Base-by-base conservation (phyloP, 1,140 invertebrate species). In the Sarcophaga peregrina region DNA sequence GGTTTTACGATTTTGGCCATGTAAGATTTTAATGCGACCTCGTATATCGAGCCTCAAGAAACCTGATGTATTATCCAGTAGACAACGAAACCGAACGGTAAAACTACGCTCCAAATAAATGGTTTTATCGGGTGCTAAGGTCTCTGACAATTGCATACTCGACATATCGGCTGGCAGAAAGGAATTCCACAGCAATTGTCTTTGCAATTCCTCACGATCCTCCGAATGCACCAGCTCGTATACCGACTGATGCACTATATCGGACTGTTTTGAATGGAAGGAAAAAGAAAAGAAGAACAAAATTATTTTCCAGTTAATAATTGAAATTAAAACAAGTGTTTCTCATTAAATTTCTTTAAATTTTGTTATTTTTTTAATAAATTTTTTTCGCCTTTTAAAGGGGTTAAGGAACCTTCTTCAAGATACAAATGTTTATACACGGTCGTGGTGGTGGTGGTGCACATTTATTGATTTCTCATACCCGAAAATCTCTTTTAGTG, bases 171-270 rank as follows among this genome's bases (percentile, higher is more conserved):
- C 94, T 85, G 97, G 96, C 83, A 98, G 92, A 91, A 97, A 97
- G 20, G 97, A 97, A 91, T 98, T 98, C 98, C 98, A 99, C 91
- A 97, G 95, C 84, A 99, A 91, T 90, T 99, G 98, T 72, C 97
- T 92, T 90, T 99, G 98, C 46, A 99, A 93, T 90, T 99, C 98
- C 91, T 99, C 98, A 15, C 98, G 92, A 90, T 99, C 98, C 92
- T 99, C 98, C 1, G 97, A 99, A 91, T 99, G 98, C 58, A 99
- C 98, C 89, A 99, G 92, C 91, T 99, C 98, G 93, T 99, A 99
- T 25, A 99, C 97, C 84, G 97, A 98, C 91, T 99, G 98, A 91
- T 99, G 98, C 72, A 99, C 97, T 85, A 99, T 98, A 91, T 99
- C 98, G 83, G 98, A 99, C 98, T 99, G 93, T 68, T n/a, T n/a